Conservation (phyloP, 2,888 invertebrate genomes). For the Drosophila leonis region DNA sequence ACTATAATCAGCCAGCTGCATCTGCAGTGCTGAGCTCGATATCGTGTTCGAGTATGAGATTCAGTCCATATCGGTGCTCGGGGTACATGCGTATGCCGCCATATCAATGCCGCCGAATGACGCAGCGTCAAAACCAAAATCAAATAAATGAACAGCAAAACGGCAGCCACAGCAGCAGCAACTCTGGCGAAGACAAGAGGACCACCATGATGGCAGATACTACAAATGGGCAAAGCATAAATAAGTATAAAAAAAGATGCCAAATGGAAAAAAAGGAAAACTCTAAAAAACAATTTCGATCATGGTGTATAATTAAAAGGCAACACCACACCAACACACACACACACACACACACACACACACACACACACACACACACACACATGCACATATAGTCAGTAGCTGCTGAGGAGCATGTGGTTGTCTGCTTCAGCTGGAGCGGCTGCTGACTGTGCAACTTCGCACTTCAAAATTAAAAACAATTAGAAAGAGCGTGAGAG, state of each 20-base stretch:
- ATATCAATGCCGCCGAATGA: slow-evolving; percentile 76
- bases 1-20: slow-evolving; percentile 64
- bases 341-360: slow-evolving; percentile 15
- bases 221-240: slow-evolving; percentile 79
- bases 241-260: slow-evolving; percentile 70
- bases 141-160: slow-evolving; percentile 75
- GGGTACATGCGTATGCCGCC: slow-evolving; percentile 54
- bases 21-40: slow-evolving; percentile 36
- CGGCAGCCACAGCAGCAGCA: slow-evolving; percentile 64
- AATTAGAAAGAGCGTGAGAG: slow-evolving; percentile 63
- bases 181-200: slow-evolving; percentile 70
- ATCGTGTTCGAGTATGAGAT: slow-evolving; percentile 30
- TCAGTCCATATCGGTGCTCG: slow-evolving; percentile 53
- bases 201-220: slow-evolving; percentile 75
- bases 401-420: slow-evolving; percentile 37
- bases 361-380: slow-evolving; percentile 11
- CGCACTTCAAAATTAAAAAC: slow-evolving; percentile 81
- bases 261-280: slow-evolving; percentile 60
- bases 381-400: no score
- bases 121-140: slow-evolving; percentile 77
- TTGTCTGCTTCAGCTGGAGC: slow-evolving; percentile 40
- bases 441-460: slow-evolving; percentile 78
- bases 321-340: slow-evolving; percentile 54
- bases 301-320: slow-evolving; percentile 81
- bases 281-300: slow-evolving; percentile 77